Percentiles rank a stretch among this genome's conserved stretches.
Conservation (phyloP, 2,797 vertebrate species). For the Myotis daubentonii region DNA sequence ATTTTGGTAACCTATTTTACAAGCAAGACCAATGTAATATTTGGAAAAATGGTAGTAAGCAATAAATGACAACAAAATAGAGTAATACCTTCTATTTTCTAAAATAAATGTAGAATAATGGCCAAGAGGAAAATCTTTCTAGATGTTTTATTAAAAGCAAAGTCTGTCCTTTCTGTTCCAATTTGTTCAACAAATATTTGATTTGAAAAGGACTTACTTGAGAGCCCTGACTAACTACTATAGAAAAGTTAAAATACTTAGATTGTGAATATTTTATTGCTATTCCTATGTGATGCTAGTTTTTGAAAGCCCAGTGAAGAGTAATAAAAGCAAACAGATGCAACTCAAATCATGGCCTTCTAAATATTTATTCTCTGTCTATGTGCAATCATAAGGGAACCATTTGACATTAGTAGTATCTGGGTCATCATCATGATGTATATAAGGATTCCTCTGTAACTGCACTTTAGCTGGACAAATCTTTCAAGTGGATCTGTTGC, state of each 20-base stretch:
- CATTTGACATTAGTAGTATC: neutral
- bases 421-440: neutral
- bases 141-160: neutral
- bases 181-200: slow-evolving; percentile 5
- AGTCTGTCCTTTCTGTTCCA: neutral
- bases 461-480: neutral
- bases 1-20: neutral
- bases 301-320: neutral
- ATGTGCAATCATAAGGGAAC: neutral
- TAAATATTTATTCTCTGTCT: neutral
- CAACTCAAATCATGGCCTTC: neutral
- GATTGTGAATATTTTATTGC: neutral
- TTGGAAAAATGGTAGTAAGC: neutral
- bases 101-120: slow-evolving; percentile 35
- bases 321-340: neutral
- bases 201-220: neutral
- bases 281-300: neutral
- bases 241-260: slow-evolving; percentile 5
- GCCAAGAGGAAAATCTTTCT: neutral
- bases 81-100: neutral
- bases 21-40: neutral
- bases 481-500: neutral
- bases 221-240: neutral
- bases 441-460: neutral
- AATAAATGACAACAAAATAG: neutral